These are phyloP conservation scores for Cylindroiulus punctatus DNA, from an alignment of 2,888 invertebrate species.

Conservation along the genomic window DNA sequence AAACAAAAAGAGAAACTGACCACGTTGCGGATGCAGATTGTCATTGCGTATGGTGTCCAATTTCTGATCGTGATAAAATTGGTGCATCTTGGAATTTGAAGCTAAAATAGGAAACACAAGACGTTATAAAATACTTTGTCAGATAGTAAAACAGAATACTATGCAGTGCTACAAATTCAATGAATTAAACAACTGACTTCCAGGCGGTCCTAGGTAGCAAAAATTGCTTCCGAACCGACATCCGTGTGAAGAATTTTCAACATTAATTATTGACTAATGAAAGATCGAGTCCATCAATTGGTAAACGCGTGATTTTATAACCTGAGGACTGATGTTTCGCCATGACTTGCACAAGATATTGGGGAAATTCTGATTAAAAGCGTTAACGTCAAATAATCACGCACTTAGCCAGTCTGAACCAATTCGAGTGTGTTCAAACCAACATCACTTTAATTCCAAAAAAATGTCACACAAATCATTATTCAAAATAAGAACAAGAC, in stretches of 20 bases:
- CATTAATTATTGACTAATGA: background rate
- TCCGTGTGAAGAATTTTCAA: background rate
- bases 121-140: background rate
- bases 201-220: background rate
- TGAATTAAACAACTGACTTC: slow-evolving; percentile 12
- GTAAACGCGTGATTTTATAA: background rate
- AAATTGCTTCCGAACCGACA: background rate
- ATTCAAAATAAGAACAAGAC: background rate
- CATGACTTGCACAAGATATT: background rate
- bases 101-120: background rate
- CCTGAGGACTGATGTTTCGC: background rate
- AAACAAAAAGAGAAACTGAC: slow-evolving; percentile 18
- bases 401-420: background rate
- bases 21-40: background rate
- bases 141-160: background rate
- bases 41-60: background rate
- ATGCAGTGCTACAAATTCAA: background rate
- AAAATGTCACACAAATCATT: slow-evolving; percentile 31
- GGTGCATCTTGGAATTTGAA: background rate
- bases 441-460: background rate
- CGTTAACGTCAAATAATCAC: background rate
- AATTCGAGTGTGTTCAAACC: background rate
- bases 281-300: background rate
- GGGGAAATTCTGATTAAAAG: background rate
- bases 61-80: background rate